Conservation (phyloP, 2,113 vertebrate genomes). For the Mystacornis crossleyi region DNA sequence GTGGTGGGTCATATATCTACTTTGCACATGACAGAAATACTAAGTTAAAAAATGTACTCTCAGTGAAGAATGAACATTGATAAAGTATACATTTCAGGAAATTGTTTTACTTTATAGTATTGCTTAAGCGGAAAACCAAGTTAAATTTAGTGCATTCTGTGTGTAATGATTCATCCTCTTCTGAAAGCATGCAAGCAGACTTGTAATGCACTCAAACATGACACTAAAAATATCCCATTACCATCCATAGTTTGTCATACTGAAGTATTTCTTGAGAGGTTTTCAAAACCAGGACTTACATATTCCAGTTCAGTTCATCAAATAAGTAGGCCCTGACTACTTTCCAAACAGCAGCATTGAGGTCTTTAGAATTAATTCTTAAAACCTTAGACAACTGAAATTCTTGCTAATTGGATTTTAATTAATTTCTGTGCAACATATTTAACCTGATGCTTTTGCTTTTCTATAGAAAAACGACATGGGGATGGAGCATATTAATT, state of each 20-base stretch:
- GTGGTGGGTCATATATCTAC: background rate
- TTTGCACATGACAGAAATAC: background rate
- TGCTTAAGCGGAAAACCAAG: background rate
- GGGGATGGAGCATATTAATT: background rate
- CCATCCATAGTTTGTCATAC: background rate
- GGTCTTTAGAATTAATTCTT: background rate
- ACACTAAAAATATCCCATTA: slow-evolving; percentile 19
- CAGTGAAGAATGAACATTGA: background rate
- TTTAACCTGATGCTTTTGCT: background rate
- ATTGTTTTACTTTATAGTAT: background rate
- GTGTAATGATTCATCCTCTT: slow-evolving; percentile 19
- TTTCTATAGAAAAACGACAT: background rate
- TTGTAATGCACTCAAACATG: background rate
- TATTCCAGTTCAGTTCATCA: background rate
- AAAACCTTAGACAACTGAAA: background rate
- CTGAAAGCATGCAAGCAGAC: background rate
- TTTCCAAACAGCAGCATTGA: background rate
- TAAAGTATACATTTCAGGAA: background rate
- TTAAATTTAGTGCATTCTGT: background rate
- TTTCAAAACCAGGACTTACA: background rate
- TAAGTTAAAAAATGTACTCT: background rate
- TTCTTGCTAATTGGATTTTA: background rate
- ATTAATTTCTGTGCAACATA: background rate
- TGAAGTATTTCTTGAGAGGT: slow-evolving; percentile 11
- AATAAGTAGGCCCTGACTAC: background rate